A percentile compares a stretch with the other conserved stretches of the same genome.
These are phyloP conservation scores for Rhinogobius similis DNA, from an alignment of 2,113 vertebrate genomes.

Conservation along the genomic window DNA sequence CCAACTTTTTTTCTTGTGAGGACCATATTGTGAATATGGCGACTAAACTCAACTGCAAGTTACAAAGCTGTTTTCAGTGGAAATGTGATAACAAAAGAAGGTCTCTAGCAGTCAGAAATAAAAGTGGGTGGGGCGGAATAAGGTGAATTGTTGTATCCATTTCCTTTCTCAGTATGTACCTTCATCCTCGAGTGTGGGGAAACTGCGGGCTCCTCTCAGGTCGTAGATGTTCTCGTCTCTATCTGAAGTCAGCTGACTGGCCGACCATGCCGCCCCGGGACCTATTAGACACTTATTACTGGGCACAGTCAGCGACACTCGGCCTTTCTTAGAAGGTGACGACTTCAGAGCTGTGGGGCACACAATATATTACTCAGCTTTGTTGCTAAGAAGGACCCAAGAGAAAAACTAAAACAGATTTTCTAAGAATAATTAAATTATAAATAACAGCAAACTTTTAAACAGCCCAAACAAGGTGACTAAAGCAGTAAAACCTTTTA, in stretches of 20 bases:
- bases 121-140: too few species aligned
- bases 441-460: not conserved
- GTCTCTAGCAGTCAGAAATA: too few species aligned
- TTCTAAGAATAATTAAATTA: not conserved
- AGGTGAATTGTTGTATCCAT: too few species aligned
- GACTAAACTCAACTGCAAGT: too few species aligned
- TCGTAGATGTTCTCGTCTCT: constrained; percentile 90
- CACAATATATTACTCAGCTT: constrained; percentile 5
- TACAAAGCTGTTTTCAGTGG: too few species aligned
- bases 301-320: constrained; percentile 83
- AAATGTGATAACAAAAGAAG: too few species aligned
- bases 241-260: constrained; percentile 89
- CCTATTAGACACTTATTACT: constrained; percentile 76
- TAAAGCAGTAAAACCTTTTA: too few species aligned
- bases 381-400: not conserved
- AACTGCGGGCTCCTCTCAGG: constrained; percentile 89
- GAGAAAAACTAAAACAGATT: not conserved
- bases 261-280: constrained; percentile 89
- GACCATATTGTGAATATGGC: not conserved
- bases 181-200: constrained; percentile 94
- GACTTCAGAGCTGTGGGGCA: constrained; percentile 89
- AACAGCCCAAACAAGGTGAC: not conserved
- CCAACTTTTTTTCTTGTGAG: not conserved
- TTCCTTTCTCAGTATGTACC: constrained; percentile 68
- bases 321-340: constrained; percentile 94